Percentiles rank a stretch among this genome's conserved stretches.
phyloP scores from a whole-genome alignment of 2,797 vertebrate species.

The Chlorospingus flavigularis region DNA sequence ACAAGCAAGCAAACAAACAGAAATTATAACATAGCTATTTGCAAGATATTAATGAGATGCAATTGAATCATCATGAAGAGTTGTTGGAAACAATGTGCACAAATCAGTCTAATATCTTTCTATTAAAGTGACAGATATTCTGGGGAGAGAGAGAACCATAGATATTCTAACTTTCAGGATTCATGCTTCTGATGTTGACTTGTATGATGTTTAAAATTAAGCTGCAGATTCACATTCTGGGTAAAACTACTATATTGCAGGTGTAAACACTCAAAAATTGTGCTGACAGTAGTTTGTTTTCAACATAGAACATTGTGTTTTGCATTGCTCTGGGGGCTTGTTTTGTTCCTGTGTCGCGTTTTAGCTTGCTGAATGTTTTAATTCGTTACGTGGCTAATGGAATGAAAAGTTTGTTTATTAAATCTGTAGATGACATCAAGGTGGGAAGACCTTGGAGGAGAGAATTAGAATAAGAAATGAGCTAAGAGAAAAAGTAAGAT shows the following conservation, averaged over 20 bases:
- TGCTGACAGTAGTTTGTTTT: background rate
- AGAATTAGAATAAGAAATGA: background rate
- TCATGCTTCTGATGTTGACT: background rate
- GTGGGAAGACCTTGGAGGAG: background rate
- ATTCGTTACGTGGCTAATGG: background rate
- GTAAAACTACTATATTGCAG: background rate
- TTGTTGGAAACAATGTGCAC: background rate
- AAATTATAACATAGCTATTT: background rate
- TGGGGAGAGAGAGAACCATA: background rate
- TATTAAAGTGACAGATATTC: background rate
- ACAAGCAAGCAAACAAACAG: background rate
- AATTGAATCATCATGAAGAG: background rate
- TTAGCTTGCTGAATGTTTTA: background rate
- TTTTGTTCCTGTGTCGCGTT: background rate
- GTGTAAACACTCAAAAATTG: background rate
- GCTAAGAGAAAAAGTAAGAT: background rate
- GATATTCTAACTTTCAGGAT: background rate
- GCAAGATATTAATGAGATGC: background rate
- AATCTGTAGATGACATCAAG: background rate
- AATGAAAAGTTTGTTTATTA: constrained; percentile 11
- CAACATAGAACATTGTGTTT: background rate
- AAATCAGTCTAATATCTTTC: background rate
- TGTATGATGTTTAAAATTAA: background rate
- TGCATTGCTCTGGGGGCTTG: background rate
- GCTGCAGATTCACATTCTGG: background rate